A percentile compares a stretch with the other conserved stretches of the same genome.
phyloP scores from a whole-genome alignment of 2,797 vertebrate genomes.

The Siniperca undulata region DNA sequence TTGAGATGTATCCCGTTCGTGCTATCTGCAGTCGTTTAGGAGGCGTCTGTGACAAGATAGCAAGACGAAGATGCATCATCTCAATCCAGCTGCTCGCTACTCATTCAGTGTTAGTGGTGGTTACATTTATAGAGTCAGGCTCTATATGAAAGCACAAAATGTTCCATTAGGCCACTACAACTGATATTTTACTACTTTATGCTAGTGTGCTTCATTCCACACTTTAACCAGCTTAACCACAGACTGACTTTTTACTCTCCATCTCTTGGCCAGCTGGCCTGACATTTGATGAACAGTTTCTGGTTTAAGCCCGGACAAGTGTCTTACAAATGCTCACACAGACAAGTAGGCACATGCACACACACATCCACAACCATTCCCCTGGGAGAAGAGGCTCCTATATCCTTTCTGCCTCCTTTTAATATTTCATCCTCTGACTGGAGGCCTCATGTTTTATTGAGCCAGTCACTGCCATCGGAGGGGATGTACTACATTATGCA shows the following conservation, averaged over 20 bases:
- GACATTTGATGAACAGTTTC: conserved; percentile 56
- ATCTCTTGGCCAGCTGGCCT: conserved; percentile 19
- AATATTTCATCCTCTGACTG: conserved; percentile 80
- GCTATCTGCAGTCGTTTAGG: conserved; percentile 55
- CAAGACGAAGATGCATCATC: conserved; percentile 35
- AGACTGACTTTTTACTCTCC: conserved; percentile 9
- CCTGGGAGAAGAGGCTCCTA: conserved; percentile 43
- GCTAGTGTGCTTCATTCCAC: background rate
- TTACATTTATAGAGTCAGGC: conserved; percentile 5
- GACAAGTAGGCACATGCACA: conserved; percentile 11
- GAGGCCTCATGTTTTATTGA: conserved; percentile 84
- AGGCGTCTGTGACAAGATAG: conserved; percentile 52
- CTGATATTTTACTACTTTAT: background rate
- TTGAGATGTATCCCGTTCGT: conserved; percentile 35
- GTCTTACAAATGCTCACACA: conserved; percentile 40
- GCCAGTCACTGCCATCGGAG: conserved; percentile 62
- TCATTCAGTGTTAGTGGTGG: conserved; percentile 26
- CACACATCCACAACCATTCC: conserved; percentile 12
- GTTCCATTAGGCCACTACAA: conserved; percentile 1
- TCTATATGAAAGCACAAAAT: conserved; percentile 11
- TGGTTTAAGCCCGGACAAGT: conserved; percentile 50
- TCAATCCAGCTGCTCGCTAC: conserved; percentile 40
- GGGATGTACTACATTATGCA: conserved; percentile 83
- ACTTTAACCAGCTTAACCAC: conserved; percentile 22
- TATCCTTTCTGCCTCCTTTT: conserved; percentile 67